Evolutionary conservation across 1,140 invertebrate genomes (phyloP).

Genomic region (Brachionus paranguensis): DNA sequence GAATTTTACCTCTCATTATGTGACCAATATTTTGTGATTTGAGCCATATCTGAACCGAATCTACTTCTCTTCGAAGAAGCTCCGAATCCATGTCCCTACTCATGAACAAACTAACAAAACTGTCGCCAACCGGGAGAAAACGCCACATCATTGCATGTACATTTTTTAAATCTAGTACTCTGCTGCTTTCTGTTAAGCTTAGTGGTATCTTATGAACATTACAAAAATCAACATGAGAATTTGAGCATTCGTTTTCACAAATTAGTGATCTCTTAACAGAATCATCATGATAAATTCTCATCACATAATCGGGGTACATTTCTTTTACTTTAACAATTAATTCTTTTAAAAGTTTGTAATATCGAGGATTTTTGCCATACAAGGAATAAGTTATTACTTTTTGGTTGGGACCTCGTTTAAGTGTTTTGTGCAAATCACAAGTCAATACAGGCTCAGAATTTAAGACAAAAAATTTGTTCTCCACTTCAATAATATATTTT

Average conservation of each 20-base stretch:
- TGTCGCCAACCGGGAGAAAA: not conserved
- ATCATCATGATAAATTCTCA: constrained; percentile 31
- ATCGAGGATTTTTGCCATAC: not conserved
- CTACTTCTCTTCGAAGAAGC: not conserved
- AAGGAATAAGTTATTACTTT: constrained; percentile 6
- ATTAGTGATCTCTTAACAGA: not conserved
- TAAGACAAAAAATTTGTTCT: not conserved
- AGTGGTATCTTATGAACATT: not conserved
- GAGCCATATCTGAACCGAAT: not conserved
- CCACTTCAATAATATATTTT: not conserved
- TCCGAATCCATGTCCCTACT: constrained; percentile 2
- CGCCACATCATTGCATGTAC: constrained; percentile 11
- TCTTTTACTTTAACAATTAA: not conserved
- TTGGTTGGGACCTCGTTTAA: constrained; percentile 16
- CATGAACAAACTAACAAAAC: constrained; percentile 15
- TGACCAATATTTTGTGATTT: not conserved
- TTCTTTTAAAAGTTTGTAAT: not conserved
- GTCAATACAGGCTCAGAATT: not conserved
- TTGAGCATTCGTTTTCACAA: not conserved
- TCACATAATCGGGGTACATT: not conserved
- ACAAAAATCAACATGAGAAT: constrained; percentile 33
- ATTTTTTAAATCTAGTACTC: not conserved
- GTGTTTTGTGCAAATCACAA: not conserved
- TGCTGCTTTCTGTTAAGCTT: not conserved
- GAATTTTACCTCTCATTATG: constrained; percentile 26